Evolutionary conservation across 2,113 vertebrate species (phyloP), one percentile per base, ranked within the genome.

Genomic region (Eulemur macaco): DNA sequence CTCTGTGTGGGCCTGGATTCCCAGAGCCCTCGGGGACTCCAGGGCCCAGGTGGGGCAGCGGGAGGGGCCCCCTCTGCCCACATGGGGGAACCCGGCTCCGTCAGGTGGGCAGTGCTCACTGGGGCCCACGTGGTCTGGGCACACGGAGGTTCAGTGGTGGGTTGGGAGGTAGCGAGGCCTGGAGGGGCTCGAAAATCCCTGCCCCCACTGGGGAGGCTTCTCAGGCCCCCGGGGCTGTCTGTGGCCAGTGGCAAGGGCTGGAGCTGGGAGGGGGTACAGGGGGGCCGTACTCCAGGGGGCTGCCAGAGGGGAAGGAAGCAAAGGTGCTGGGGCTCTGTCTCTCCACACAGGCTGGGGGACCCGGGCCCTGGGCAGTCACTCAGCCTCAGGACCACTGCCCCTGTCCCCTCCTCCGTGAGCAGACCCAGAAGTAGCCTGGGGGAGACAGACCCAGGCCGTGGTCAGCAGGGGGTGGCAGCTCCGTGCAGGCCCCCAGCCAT

Each of bases 111-210:
- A 31, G n/a, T 2, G 31, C 23, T 4, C 73, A 31, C 34, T 2
- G 9, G 18, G 54, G 25, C 58, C 34, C 18, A 9, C 5, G 2
- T 12, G 3, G 21, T 37, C 37, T 29, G 31, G 37, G 83, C 83
- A 56, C 56, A 6, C 0, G 1, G 37, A 17, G n/a, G 39, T 18
- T 23, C 23, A 64, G 63, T 23, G 63, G 64, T 10, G 3, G 0
- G 37, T 42, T 25, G 47, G 8, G 39, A 29, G 17, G 1, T 2
- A 8, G 47, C 0, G 25, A 27, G 29, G 76, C 27, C 47, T 15
- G 12, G 60, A 45, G 39, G 42, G 42, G 1, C 31, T 25, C 17
- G 3, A 63, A 29, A 63, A 18, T 47, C 47, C 50, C n/a, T 23
- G 27, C 39, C 27, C 71, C 39, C 37, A 13, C 0, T 5, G 6